Base-by-base conservation (phyloP, 2,888 invertebrate genomes). In the Ophioninae sp. region DNA sequence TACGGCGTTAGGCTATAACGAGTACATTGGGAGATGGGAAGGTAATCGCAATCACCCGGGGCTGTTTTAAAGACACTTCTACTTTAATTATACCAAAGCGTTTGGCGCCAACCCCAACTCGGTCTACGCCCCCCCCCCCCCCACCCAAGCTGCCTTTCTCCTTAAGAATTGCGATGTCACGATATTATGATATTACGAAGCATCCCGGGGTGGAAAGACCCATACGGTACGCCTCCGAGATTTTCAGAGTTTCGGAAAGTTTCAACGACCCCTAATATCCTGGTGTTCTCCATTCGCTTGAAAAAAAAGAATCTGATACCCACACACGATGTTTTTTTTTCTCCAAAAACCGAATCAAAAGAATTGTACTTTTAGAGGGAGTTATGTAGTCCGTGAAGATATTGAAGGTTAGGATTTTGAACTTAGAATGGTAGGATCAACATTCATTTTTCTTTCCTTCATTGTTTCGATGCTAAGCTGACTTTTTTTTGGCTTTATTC, bases 61-160 rank as follows among this genome's bases (percentile, higher is more conserved):
- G 91, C 91, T 90, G 89, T 91, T 91, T 91, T 90, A 90, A 91
- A 91, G 91, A 90, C 89, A 89, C 89, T 91, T 92, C 88, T 85
- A 90, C 90, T 91, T 92, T 92, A 92, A 92, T 92, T 92, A 91
- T 90, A 89, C 88, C 87, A 89, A 89, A 85, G 75, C 76, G 69
- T 73, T 81, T 69, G 76, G 39, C 59, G 23, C 63, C 67, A 51
- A 51, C 51, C 51, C 51, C 51, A 51, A 51, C 51, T 17, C 17
- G 17, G 17, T 13, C 51, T 17, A 51, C 10, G 51, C 13, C 17
- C 51, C 6, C 2, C 17, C 0, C 61, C 39, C 44, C 10, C 17
- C 0, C 61, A 22, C 44, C 10, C 51, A 37, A 51, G 64, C 39
- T n/a, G 41, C 41, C n/a, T 44, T 10, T 72, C 22, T 65, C 64